Base-by-base conservation (phyloP, 2,797 vertebrate genomes). In the Xenentodon cancila region DNA sequence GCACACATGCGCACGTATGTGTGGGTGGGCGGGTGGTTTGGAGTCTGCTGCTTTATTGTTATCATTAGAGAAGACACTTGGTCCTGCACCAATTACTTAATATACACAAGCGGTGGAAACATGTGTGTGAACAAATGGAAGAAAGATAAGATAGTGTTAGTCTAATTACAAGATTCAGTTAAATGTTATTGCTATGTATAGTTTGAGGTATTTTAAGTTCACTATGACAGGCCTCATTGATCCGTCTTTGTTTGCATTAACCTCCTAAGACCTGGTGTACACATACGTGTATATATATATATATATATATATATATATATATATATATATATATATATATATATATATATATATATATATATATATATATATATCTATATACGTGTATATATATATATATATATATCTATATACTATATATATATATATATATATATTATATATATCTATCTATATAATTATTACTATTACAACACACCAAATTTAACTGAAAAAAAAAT, bases 11-110 rank as follows among this genome's bases (percentile, higher is more conserved):
- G 25, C 25, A 25, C 32, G 59, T 57, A 27, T 60, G 52, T 45
- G 60, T 52, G 59, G 34, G 50, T 5, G 58, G 37, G 43, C n/a
- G 25, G 37, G 55, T 25, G 47, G 52, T 51, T 22, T 25, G n/a
- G 13, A 0, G 40, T 27, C 32, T 56, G 51, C 51, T 63, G 20
- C 45, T 58, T 73, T 63, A 52, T 72, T 69, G 82, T 71, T 69
- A 79, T 75, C 68, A 79, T 64, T 64, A 71, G 63, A 75, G 45
- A 71, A 66, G 70, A 67, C 66, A 64, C 67, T 49, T 59, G 68
- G 75, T 71, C 70, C 61, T 22, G 40, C 63, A 65, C 60, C 78
- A 85, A 74, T 74, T 75, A 80, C 81, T 85, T 85, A 84, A 87
- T 89, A 87, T 84, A 68, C 84, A 69, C 82, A 88, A 73, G 70